Base-by-base conservation (phyloP, 2,888 invertebrate species). In the Ochropacha duplaris region DNA sequence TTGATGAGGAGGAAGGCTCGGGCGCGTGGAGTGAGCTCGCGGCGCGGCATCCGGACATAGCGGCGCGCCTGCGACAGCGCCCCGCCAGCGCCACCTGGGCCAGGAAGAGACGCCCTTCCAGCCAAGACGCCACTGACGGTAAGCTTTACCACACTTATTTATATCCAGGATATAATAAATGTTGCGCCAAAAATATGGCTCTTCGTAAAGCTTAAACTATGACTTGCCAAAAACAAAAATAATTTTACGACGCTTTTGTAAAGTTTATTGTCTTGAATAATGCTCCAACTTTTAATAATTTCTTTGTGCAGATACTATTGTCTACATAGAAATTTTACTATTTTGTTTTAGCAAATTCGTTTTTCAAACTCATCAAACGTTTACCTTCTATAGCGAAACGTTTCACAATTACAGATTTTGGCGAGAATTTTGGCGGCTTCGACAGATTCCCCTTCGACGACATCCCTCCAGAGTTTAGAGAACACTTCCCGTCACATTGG, bases 1-100 rank as follows among this genome's bases (percentile, higher is more conserved):
- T 96, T 83, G 95, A 95, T 80, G 94, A 94, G 75, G 93, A 93
- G 74, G 93, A 93, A 71, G 91, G 93, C 58, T 92, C 94, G 62
- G 91, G 93, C 68, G 92, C 94, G 79, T 93, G 96, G 83, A 95
- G 96, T 87, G 95, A 96, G 79, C 91, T 96, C 68, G 96, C 95
- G 50, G 91, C 95, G 66, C 93, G 96, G 12, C 96, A 96, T 83
- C 96, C 96, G 39, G 96, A 96, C 81, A 94, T 96, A 75, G 96
- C 96, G 62, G 95, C 95, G 77, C 95, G 95, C 57, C 89, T 96
- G 69, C 88, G 94, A 74, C 90, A 89, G 74, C 91, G 92, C 54
- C 88, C 93, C 68, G 88, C 89, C 84, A 87, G 93, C 68, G 88
- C 89, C 84, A 87, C 88, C 78, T 87, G 93, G 92, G 89, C 90